Conservation (phyloP, 1,140 invertebrate genomes). For the Anagrus nilaparvatae region DNA sequence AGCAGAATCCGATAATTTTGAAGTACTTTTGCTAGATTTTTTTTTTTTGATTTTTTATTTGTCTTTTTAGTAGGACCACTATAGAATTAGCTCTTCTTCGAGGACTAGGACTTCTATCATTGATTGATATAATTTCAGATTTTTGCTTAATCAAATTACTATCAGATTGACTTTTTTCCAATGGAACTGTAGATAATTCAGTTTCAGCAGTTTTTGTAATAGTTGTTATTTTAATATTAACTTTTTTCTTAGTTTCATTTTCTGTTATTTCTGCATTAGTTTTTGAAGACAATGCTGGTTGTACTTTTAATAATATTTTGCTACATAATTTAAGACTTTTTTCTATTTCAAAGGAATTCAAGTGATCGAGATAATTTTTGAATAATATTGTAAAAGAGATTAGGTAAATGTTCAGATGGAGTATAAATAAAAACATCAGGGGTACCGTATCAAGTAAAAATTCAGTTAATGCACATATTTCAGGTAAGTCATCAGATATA, state of each 20-base stretch:
- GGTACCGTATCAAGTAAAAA: slow-evolving; percentile 73
- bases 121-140: slow-evolving; percentile 17
- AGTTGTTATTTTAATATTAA: slow-evolving; percentile 9
- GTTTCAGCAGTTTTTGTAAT: slow-evolving; percentile 17
- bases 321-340: slow-evolving; percentile 57
- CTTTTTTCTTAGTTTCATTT: slow-evolving; percentile 16
- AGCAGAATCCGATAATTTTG: slow-evolving; percentile 33
- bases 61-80: slow-evolving; percentile 31
- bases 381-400: slow-evolving; percentile 51
- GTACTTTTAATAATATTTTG: slow-evolving; percentile 68
- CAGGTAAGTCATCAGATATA: slow-evolving; percentile 48
- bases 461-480: slow-evolving; percentile 63
- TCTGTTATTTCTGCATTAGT: slow-evolving; percentile 24
- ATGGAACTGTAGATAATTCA: slow-evolving; percentile 28
- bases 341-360: slow-evolving; percentile 54
- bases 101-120: slow-evolving; percentile 31
- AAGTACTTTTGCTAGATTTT: slow-evolving; percentile 34
- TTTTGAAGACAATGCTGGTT: slow-evolving; percentile 45
- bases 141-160: slow-evolving; percentile 48
- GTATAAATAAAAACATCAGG: slow-evolving; percentile 68
- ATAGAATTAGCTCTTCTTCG: slow-evolving; percentile 37
- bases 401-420: slow-evolving; percentile 67
- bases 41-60: slow-evolving; percentile 38
- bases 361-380: slow-evolving; percentile 48
- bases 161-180: slow-evolving; percentile 58